Conservation (phyloP, 2,888 invertebrate species). For the Tortricodes alternella region DNA sequence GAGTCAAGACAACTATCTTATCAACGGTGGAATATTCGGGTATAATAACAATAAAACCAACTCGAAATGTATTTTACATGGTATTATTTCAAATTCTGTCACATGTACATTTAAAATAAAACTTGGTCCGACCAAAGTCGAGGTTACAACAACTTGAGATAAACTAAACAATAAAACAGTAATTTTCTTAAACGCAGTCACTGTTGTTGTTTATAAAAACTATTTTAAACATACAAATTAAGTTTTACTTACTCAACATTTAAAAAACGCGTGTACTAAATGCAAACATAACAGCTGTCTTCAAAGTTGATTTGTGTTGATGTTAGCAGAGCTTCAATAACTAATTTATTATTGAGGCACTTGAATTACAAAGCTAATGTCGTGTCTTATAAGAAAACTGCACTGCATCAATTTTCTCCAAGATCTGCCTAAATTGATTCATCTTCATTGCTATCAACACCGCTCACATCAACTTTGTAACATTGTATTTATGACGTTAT, state of each 20-base stretch:
- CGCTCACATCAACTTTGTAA: background rate
- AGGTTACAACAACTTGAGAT: constrained; percentile 63
- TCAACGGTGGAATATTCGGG: background rate
- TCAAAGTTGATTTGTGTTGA: constrained; percentile 8
- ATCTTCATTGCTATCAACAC: background rate
- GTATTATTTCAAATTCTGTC: constrained; percentile 74
- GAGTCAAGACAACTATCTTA: background rate
- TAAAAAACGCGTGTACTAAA: constrained; percentile 22
- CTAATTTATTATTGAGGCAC: constrained; percentile 28
- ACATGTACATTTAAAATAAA: constrained; percentile 67
- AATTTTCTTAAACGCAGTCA: constrained; percentile 42
- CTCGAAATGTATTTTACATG: constrained; percentile 67
- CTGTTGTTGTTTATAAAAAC: constrained; percentile 25
- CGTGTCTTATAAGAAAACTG: constrained; percentile 31
- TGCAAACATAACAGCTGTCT: constrained; percentile 15
- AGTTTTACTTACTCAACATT: constrained; percentile 12
- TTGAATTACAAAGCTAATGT: constrained; percentile 29
- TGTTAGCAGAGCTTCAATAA: constrained; percentile 19
- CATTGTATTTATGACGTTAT: too few species aligned
- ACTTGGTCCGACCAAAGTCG: constrained; percentile 73
- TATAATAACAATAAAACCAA: constrained; percentile 50
- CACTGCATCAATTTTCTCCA: constrained; percentile 13
- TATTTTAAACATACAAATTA: constrained; percentile 24
- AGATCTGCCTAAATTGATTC: background rate
- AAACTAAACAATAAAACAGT: constrained; percentile 43